Evolutionary conservation across 2,888 invertebrate species (phyloP).

Genomic region (Mycalesis mineus): DNA sequence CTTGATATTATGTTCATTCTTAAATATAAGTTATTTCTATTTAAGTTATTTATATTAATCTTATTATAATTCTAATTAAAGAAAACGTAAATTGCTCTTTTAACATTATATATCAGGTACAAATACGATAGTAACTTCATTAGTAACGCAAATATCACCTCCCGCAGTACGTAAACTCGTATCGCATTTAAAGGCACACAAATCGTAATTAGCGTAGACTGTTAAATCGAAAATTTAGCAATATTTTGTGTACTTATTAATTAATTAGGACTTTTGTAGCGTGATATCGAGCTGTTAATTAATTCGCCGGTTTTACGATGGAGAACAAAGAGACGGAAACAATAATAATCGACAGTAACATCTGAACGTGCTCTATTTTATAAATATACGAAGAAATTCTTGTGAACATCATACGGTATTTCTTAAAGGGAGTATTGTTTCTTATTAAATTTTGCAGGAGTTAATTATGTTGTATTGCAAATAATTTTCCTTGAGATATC

Average conservation of each 20-base stretch:
- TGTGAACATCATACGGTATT: background rate
- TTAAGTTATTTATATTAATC: too few relatives aligned
- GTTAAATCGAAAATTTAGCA: background rate
- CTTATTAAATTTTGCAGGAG: too few relatives aligned
- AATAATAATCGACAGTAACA: slow-evolving; percentile 19
- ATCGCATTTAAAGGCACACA: background rate
- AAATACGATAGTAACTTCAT: background rate
- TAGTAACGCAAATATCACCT: background rate
- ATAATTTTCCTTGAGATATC: too few relatives aligned
- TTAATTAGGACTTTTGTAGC: background rate
- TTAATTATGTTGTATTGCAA: too few relatives aligned
- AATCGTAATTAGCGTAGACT: background rate
- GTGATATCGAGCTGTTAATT: background rate
- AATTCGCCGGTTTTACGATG: background rate
- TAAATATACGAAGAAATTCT: background rate
- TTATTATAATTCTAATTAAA: too few relatives aligned
- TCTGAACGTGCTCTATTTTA: slow-evolving; percentile 17
- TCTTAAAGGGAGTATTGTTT: too few relatives aligned
- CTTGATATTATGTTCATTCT: too few relatives aligned
- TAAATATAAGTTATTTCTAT: too few relatives aligned
- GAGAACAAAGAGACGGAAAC: slow-evolving; percentile 20
- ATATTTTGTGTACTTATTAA: background rate
- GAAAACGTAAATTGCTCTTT: background rate
- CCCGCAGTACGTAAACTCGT: background rate
- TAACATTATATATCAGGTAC: background rate